These are phyloP conservation scores for Philopotamus ludificatus DNA, from an alignment of 1,140 invertebrate genomes.

Conservation along the genomic window DNA sequence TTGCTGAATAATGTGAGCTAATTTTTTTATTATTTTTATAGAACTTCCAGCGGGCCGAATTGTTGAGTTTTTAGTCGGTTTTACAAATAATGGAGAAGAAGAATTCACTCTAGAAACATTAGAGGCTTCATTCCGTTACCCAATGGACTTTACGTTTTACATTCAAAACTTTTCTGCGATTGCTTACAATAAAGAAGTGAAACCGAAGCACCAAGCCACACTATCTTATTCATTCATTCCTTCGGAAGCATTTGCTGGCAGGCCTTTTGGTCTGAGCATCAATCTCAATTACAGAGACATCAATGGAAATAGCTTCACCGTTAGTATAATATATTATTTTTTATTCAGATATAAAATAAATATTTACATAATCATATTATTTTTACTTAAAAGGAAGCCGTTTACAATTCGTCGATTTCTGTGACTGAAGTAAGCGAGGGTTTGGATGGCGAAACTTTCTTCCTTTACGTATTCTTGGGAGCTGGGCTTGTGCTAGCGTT, in stretches of 20 bases:
- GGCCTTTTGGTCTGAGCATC: constrained; percentile 93
- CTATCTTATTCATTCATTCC: constrained; percentile 94
- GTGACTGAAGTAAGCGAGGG: constrained; percentile 96
- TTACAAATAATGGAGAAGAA: constrained; percentile 88
- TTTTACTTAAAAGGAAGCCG: constrained; percentile 77
- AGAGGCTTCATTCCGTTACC: constrained; percentile 97
- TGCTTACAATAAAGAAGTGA: constrained; percentile 85
- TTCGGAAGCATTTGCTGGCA: constrained; percentile 90
- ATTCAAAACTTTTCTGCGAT: constrained; percentile 97
- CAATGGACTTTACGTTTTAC: constrained; percentile 97
- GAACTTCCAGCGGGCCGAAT: constrained; percentile 89
- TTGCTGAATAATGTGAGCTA: constrained; percentile 44
- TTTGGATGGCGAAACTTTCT: constrained; percentile 97
- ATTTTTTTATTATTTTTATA: constrained; percentile 56
- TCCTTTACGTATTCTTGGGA: constrained; percentile 92
- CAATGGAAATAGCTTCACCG: constrained; percentile 60
- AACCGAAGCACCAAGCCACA: constrained; percentile 90
- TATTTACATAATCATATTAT: constrained; percentile 50
- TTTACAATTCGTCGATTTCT: constrained; percentile 98
- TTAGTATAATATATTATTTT: constrained; percentile 48
- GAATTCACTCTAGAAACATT: constrained; percentile 91
- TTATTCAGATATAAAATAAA: background rate
- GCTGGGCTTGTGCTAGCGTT: constrained; percentile 84
- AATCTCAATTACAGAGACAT: constrained; percentile 91
- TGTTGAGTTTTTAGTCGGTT: constrained; percentile 94